Evolutionary conservation across 2,113 vertebrate genomes (phyloP), one percentile per base, ranked within the genome.

Genomic region (Strix uralensis): DNA sequence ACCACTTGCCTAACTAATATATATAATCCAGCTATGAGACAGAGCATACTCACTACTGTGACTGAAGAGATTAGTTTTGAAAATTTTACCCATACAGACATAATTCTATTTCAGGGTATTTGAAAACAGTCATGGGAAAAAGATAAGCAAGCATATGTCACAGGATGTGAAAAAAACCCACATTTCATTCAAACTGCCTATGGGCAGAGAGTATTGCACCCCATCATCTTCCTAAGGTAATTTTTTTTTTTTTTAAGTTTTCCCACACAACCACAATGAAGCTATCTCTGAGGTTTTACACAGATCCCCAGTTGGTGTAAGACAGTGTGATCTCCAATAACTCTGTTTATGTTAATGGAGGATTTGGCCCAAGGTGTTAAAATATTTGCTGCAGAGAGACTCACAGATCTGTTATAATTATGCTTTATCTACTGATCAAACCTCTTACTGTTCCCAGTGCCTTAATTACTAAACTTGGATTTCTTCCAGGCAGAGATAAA

Each of bases 381-480:
- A 96, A 94, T 91, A 84, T 94, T 96, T 96, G 89, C 95, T 87
- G 66, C 81, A 89, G 65, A 72, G 91, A 94, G 40, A 80, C 66
- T 96, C 70, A 61, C 36, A 88, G 84, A 80, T 91, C 77, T 89
- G 70, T 69, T 95, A 89, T 86, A 97, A 94, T 95, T 96, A 92
- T 2, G 4, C 94, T 95, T 97, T 95, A 82, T 94, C 92, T 87
- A 80, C 92, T 94, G 89, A 95, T 95, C 88, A 90, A 96, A 91
- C 73, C 72, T 92, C 89, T 87, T 75, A 62, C 89, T 95, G 92
- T 91, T 97, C 91, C 89, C 81, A 73, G 61, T 73, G 58, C 78
- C 89, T 80, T 95, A 95, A 97, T 97, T 96, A 92, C 61, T 44
- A 80, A 87, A 80, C 49, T 88, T 96, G 96, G 92, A 92, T 91